Conservation (phyloP, 2,888 invertebrate genomes). For the Malachius bipustulatus region DNA sequence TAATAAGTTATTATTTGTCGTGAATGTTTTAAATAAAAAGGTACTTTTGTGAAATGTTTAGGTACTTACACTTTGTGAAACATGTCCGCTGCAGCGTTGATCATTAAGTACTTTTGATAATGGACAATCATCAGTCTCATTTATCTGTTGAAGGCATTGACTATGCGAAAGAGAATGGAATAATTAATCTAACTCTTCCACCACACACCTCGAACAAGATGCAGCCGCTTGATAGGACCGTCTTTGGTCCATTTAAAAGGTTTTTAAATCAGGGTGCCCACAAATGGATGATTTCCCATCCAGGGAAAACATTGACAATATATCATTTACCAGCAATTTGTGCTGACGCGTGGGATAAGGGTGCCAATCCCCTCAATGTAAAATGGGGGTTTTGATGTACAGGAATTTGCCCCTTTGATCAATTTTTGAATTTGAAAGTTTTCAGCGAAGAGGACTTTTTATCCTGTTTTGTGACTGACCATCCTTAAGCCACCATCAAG, state of each 20-base stretch:
- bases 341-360: neutral
- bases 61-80: no score
- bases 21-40: no score
- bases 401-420: neutral
- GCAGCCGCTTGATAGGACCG: constrained; percentile 13
- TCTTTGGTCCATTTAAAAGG: neutral
- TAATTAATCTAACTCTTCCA: constrained; percentile 17
- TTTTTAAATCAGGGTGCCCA: neutral
- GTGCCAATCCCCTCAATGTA: no score
- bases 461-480: neutral
- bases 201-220: constrained; percentile 20
- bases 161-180: constrained; percentile 15
- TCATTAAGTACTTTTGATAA: no score
- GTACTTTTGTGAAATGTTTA: no score
- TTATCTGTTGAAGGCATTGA: constrained; percentile 15
- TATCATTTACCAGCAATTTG: neutral
- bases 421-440: no score
- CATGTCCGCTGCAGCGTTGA: no score
- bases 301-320: neutral
- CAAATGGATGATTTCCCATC: neutral
- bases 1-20: no score
- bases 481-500: no score
- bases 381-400: neutral
- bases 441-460: neutral
- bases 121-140: constrained; percentile 21